A percentile compares a stretch with the other conserved stretches of the same genome.
phyloP scores from a whole-genome alignment of 2,113 vertebrate genomes.

The Trachemys scripta region DNA sequence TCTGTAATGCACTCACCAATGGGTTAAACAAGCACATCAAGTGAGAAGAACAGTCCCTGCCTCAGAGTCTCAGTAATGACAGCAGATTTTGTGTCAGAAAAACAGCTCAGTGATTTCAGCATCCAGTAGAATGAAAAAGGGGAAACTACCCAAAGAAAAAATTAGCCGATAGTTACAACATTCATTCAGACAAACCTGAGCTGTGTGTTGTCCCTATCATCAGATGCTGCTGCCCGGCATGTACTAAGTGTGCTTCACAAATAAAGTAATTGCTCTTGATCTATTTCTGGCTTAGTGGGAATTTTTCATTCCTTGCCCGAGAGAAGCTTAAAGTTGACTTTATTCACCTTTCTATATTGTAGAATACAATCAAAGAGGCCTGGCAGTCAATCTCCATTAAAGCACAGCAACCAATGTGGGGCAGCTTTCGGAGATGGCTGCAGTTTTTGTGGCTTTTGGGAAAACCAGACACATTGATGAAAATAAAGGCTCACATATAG shows the following conservation, averaged over 20 bases:
- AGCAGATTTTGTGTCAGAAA: too few species aligned
- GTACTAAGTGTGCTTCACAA: too few species aligned
- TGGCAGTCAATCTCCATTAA: neutral
- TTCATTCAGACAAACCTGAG: neutral
- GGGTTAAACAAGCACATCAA: too few species aligned
- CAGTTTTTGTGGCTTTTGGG: neutral
- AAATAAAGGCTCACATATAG: neutral
- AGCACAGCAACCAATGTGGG: neutral
- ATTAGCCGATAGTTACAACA: neutral
- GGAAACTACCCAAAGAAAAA: neutral
- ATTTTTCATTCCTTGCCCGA: neutral
- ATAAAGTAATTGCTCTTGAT: too few species aligned
- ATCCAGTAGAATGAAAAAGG: neutral
- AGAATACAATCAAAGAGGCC: neutral
- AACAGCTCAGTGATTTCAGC: too few species aligned
- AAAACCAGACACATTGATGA: neutral
- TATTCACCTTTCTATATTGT: neutral
- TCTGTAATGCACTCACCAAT: too few species aligned
- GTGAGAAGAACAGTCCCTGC: too few species aligned
- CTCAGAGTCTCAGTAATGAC: too few species aligned
- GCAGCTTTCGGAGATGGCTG: neutral
- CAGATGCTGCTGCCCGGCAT: too few species aligned
- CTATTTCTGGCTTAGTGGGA: neutral
- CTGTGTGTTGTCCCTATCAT: neutral
- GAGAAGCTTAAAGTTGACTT: neutral